Percentiles rank a stretch among this genome's conserved stretches.
Evolutionary conservation across 2,797 vertebrate genomes (phyloP).

Genomic region (Chromobotia macracanthus): DNA sequence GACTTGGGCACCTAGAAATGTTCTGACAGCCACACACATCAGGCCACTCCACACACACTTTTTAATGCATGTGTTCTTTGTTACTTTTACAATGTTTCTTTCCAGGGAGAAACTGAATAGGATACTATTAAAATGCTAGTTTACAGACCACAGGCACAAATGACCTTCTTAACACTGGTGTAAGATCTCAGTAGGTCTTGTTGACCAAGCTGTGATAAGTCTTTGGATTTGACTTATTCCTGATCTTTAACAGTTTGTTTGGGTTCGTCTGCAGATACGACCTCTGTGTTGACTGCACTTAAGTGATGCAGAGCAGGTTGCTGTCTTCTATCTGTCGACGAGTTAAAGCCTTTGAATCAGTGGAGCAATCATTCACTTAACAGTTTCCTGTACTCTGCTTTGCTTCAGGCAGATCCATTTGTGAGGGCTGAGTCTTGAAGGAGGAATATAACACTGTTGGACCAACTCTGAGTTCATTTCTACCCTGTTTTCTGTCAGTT

Average conservation of each 20-base stretch:
- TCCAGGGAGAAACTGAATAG: background rate
- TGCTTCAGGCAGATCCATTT: constrained; percentile 3
- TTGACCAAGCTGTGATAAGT: background rate
- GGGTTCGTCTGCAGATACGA: background rate
- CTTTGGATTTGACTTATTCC: background rate
- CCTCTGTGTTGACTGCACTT: background rate
- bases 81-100: too few relatives aligned
- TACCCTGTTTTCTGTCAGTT: background rate
- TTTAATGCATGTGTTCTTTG: too few relatives aligned
- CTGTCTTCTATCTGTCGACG: constrained; percentile 15
- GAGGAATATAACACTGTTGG: background rate
- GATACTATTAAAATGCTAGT: background rate
- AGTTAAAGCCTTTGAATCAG: constrained; percentile 20
- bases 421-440: background rate
- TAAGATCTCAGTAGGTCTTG: background rate
- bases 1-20: too few relatives aligned
- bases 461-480: background rate
- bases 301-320: background rate
- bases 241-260: background rate
- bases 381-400: constrained; percentile 34
- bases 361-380: constrained; percentile 33
- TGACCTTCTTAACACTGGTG: background rate
- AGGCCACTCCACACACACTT: too few relatives aligned
- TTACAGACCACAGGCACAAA: background rate
- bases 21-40: too few relatives aligned